Conservation (phyloP, 2,797 vertebrate genomes). For the Propithecus deckenii region DNA sequence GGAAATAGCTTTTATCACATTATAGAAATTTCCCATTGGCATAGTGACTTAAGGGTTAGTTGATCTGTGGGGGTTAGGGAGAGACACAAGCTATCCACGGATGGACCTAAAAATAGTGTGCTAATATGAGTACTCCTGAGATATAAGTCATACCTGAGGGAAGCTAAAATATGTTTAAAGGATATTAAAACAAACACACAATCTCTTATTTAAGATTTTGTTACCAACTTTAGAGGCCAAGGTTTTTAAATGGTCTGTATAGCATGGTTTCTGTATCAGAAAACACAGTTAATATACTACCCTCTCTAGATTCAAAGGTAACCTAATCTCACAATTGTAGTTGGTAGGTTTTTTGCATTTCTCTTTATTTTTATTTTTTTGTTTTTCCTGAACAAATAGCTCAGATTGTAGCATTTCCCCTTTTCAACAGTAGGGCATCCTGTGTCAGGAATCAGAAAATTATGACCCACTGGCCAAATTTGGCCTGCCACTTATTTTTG, state of each 20-base stretch:
- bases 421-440: neutral
- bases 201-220: slow-evolving; percentile 32
- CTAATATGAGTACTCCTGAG: neutral
- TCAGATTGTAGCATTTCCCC: no score
- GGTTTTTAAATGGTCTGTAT: neutral
- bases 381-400: no score
- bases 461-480: neutral
- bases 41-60: neutral
- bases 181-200: neutral
- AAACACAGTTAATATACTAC: neutral
- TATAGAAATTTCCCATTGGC: neutral
- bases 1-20: neutral
- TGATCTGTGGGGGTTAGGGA: neutral
- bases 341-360: neutral
- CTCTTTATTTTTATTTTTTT: no score
- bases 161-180: slow-evolving; percentile 36
- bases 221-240: slow-evolving; percentile 13
- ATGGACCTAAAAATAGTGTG: slow-evolving; percentile 12
- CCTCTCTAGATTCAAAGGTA: neutral
- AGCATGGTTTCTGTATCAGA: slow-evolving; percentile 29
- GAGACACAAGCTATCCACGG: neutral
- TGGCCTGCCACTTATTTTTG: slow-evolving; percentile 7
- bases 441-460: neutral
- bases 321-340: neutral
- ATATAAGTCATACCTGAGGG: neutral